phyloP scores from a whole-genome alignment of 30 jellyfish, hydroid and myxozoan species.

The Turritopsis rubra region DNA sequence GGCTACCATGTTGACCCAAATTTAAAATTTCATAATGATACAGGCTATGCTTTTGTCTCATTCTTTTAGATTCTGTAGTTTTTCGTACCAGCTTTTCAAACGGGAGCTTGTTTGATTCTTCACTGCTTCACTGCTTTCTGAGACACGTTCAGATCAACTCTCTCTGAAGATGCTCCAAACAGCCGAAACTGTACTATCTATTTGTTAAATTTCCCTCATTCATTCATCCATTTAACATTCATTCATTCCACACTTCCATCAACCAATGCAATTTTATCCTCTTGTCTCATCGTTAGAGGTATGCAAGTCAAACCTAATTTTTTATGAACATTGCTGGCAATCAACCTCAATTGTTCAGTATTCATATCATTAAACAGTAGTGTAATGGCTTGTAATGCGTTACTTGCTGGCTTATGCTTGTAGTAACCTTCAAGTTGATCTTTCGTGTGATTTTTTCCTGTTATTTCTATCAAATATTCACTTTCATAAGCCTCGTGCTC shows the following conservation, averaged over 20 bases:
- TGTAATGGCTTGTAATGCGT: conserved; percentile 70
- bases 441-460: conserved; percentile 36
- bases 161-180: no score
- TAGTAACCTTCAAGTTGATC: conserved; percentile 15
- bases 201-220: no score
- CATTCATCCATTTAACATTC: no score
- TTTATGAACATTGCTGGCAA: conserved; percentile 74
- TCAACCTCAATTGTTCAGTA: conserved; percentile 42
- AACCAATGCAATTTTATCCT: neutral
- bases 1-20: no score
- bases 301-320: conserved; percentile 73
- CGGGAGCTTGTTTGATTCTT: neutral
- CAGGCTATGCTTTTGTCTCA: no score
- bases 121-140: neutral
- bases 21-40: no score
- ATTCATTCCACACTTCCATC: neutral
- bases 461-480: conserved; percentile 47
- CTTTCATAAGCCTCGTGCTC: conserved; percentile 57
- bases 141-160: no score
- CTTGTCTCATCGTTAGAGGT: neutral
- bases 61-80: neutral
- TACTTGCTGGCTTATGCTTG: conserved; percentile 52
- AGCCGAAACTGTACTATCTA: no score
- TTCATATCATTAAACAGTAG: conserved; percentile 60
- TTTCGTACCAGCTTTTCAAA: neutral